phyloP scores from a whole-genome alignment of 2,113 vertebrate species.

The Todiramphus chloris region DNA sequence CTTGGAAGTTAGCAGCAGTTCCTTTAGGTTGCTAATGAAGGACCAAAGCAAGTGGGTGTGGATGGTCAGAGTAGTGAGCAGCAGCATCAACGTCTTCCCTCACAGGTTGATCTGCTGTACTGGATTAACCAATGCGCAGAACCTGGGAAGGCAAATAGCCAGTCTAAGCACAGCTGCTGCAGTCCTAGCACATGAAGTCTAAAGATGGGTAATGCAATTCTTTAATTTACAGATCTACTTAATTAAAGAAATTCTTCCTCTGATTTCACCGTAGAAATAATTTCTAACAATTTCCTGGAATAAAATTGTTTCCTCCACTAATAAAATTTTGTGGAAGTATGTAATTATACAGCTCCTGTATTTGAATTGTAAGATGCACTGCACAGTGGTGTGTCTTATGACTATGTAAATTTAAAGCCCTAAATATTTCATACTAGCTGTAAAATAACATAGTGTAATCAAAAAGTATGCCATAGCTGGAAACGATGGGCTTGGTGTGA shows the following conservation, averaged over 20 bases:
- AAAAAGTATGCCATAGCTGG: conserved; percentile 7
- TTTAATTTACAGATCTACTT: not conserved
- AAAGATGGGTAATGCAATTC: not conserved
- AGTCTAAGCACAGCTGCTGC: not conserved
- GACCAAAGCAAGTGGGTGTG: not conserved
- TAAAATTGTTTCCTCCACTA: not conserved
- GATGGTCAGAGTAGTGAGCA: not conserved
- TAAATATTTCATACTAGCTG: conserved; percentile 48
- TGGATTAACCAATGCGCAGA: not conserved
- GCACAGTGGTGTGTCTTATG: not conserved
- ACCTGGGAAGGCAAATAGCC: not conserved
- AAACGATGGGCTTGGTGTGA: not conserved
- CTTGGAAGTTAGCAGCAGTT: not conserved
- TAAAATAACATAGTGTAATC: conserved; percentile 35
- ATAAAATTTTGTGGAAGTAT: not conserved
- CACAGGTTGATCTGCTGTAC: not conserved
- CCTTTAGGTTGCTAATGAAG: not conserved
- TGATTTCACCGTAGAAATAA: conserved; percentile 1
- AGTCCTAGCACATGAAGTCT: not conserved
- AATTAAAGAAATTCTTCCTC: not conserved
- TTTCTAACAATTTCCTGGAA: not conserved
- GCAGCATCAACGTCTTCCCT: not conserved
- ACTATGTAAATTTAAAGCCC: conserved; percentile 33
- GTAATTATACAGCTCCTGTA: conserved; percentile 2
- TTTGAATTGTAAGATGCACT: not conserved